phyloP scores from a whole-genome alignment of 2,888 invertebrate genomes.

The Nysson spinosus region DNA sequence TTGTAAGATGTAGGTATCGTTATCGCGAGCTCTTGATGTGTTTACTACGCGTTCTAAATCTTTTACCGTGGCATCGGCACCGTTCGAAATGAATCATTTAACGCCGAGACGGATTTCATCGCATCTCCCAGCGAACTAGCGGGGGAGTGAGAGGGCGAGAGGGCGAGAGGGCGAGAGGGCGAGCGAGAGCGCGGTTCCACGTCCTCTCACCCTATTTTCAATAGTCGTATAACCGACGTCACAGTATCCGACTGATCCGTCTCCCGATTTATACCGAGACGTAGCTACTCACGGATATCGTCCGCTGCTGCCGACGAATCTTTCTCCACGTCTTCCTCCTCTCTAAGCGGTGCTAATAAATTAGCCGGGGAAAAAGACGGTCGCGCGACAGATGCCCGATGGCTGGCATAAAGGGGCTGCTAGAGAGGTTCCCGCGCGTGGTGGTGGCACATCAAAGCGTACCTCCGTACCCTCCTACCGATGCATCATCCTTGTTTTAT shows the following conservation, averaged over 20 bases:
- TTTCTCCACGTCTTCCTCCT: constrained; percentile 17
- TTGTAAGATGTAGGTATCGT: no score
- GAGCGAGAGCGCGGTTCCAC: constrained; percentile 11
- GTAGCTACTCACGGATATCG: constrained; percentile 23
- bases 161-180: background rate
- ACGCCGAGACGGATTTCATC: constrained; percentile 41
- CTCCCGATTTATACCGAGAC: constrained; percentile 56
- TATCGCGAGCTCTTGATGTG: no score
- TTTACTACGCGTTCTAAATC: no score
- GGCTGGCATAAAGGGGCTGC: constrained; percentile 66
- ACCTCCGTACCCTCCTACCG: constrained; percentile 39
- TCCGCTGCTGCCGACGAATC: constrained; percentile 47
- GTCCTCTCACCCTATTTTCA: constrained; percentile 59
- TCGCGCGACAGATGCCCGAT: constrained; percentile 74
- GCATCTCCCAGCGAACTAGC: no score
- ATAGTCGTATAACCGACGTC: constrained; percentile 52
- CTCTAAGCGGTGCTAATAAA: constrained; percentile 71
- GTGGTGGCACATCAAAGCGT: constrained; percentile 60
- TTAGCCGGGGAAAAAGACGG: constrained; percentile 73
- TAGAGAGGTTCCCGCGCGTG: constrained; percentile 45
- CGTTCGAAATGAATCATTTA: constrained; percentile 41
- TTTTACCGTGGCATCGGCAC: constrained; percentile 20
- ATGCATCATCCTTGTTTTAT: constrained; percentile 45
- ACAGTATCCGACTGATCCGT: constrained; percentile 55
- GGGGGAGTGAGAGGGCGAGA: background rate